Base-by-base conservation (phyloP, 2,888 invertebrate species). In the Papilio demoleus region DNA sequence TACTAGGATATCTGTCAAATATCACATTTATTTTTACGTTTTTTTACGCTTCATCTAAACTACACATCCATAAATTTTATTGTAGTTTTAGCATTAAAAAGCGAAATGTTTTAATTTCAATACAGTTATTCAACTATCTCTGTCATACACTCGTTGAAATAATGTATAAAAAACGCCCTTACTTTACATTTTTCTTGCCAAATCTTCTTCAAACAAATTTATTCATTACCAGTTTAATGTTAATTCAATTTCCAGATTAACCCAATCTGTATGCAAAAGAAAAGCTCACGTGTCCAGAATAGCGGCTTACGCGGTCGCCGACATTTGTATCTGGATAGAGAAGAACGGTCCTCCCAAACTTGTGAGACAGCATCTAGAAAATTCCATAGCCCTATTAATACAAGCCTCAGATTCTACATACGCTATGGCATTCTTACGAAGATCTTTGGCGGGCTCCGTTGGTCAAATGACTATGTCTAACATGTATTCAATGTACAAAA, bases 201-300 rank as follows among this genome's bases (percentile, higher is more conserved):
- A n/a, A n/a, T n/a, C n/a, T n/a, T n/a, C n/a, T n/a, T n/a, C n/a
- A n/a, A n/a, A n/a, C n/a, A n/a, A n/a, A n/a, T n/a, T n/a, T n/a
- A n/a, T n/a, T n/a, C n/a, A n/a, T n/a, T n/a, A n/a, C n/a, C n/a
- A n/a, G n/a, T 53, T 31, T 61, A 24, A 11, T 22, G 17, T 42
- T 56, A 58, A 67, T 74, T 42, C 65, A 45, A 27, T 70, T 84
- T 82, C 11, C 86, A 92, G 92, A 72, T 75, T 92, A 73, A 91
- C 91, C 1, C 90, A 90, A 77, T 85, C 87, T 12, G 86, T 93
- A 76, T 82, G 86, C 73, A 93, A 92, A 71, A 83, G 87, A 9
- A 92, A 89, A 73, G 79, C 83, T 2, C 92, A 93, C 70, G 83
- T 93, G 0, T 89, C 92, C 0, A 81, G 89, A 0, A 88, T 93